Percentiles rank a stretch among this genome's conserved stretches.
phyloP scores from a whole-genome alignment of 2,888 invertebrate genomes.

The Hemaris fuciformis region DNA sequence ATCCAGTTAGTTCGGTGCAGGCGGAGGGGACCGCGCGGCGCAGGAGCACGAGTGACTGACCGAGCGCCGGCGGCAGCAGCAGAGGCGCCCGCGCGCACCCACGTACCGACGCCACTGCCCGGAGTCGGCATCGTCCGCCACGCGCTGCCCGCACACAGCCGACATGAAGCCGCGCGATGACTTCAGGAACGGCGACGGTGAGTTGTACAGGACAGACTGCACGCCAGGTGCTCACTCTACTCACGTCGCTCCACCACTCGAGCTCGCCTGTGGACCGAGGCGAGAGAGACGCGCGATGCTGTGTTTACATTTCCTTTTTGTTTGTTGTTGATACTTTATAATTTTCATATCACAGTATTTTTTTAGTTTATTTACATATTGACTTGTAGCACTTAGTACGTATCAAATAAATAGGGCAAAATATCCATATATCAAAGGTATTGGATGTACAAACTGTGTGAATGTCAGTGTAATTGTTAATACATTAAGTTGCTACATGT shows the following conservation, averaged over 20 bases:
- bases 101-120: too few relatives aligned
- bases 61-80: not conserved
- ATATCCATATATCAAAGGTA: too few relatives aligned
- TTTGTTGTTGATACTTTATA: not conserved
- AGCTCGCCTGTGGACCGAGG: not conserved
- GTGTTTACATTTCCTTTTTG: not conserved
- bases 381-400: too few relatives aligned
- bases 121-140: too few relatives aligned
- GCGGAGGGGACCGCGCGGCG: not conserved
- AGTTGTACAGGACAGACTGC: slow-evolving; percentile 25
- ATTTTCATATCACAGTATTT: not conserved
- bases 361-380: too few relatives aligned
- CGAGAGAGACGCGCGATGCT: not conserved
- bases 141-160: slow-evolving; percentile 10
- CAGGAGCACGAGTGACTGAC: not conserved
- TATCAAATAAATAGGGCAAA: too few relatives aligned
- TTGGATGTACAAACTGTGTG: too few relatives aligned
- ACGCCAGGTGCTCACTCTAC: not conserved
- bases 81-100: not conserved
- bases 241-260: not conserved
- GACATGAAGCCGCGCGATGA: slow-evolving; percentile 61
- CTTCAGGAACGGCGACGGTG: slow-evolving; percentile 62
- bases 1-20: slow-evolving; percentile 24
- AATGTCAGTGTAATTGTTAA: too few relatives aligned
- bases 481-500: too few relatives aligned